A percentile compares a stretch with the other conserved stretches of the same genome.
These are phyloP conservation scores for Datnioides undecimradiatus DNA, from an alignment of 2,113 vertebrate genomes.

Conservation along the genomic window DNA sequence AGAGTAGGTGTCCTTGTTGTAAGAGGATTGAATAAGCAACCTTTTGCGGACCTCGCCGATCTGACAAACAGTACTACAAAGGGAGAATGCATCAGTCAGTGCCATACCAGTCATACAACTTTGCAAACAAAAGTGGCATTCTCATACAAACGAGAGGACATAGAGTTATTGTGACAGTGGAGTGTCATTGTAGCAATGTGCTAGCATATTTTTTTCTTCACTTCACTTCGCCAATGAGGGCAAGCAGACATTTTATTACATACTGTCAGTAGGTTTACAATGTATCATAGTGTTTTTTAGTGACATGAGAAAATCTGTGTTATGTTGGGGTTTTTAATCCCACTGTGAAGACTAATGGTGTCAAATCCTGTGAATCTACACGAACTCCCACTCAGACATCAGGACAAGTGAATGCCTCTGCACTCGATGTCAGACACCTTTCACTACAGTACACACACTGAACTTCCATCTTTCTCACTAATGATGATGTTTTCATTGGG, in stretches of 20 bases:
- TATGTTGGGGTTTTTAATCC: background rate
- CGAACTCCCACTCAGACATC: background rate
- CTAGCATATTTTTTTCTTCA: background rate
- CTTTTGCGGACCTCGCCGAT: slow-evolving; percentile 15
- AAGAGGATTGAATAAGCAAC: slow-evolving; percentile 20
- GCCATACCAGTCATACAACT: slow-evolving; percentile 2
- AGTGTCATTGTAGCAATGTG: background rate
- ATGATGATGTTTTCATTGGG: background rate
- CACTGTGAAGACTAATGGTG: background rate
- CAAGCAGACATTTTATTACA: background rate
- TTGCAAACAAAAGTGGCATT: slow-evolving; percentile 27
- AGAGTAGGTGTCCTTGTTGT: slow-evolving; percentile 28
- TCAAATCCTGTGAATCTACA: background rate
- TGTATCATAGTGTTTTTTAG: accelerated
- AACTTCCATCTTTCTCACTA: background rate
- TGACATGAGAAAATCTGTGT: background rate
- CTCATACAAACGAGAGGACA: slow-evolving; percentile 13
- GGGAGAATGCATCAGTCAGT: slow-evolving; percentile 21
- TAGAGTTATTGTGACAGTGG: background rate
- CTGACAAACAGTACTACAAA: slow-evolving; percentile 17
- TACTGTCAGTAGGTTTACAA: background rate
- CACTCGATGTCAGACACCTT: background rate
- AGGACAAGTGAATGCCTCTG: background rate
- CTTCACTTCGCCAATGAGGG: background rate
- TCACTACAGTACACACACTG: background rate